Percentiles rank a stretch among this genome's conserved stretches.
These are phyloP conservation scores for Drosophila athabasca DNA, from an alignment of 1,140 invertebrate species.

Conservation along the genomic window DNA sequence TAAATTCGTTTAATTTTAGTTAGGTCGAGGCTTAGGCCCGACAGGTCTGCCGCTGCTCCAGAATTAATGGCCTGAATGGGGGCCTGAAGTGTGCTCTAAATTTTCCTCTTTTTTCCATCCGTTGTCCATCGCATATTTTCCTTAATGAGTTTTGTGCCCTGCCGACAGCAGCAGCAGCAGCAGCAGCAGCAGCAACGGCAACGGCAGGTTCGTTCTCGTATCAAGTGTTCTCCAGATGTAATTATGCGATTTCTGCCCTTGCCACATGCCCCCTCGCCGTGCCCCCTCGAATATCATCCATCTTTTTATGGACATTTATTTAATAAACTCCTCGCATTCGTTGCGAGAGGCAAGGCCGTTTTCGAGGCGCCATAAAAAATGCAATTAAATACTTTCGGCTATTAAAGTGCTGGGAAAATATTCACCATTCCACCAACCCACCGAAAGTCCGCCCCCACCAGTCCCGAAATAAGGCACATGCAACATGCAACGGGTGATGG, in stretches of 20 bases:
- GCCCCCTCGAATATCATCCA: constrained; percentile 4
- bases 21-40: constrained; percentile 63
- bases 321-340: constrained; percentile 55
- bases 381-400: constrained; percentile 69
- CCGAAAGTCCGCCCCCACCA: background rate
- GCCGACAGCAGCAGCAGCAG: constrained; percentile 2
- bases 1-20: constrained; percentile 79
- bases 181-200: too few relatives aligned
- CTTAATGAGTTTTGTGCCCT: constrained; percentile 68
- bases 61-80: constrained; percentile 56
- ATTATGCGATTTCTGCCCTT: constrained; percentile 57
- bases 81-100: constrained; percentile 71
- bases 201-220: constrained; percentile 16
- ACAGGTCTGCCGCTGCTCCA: constrained; percentile 34
- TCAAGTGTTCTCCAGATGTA: constrained; percentile 71
- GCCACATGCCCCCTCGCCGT: too few relatives aligned
- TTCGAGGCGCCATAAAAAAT: constrained; percentile 46
- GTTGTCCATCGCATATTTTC: constrained; percentile 44
- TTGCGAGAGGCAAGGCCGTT: background rate
- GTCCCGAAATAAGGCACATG: background rate
- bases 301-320: constrained; percentile 59
- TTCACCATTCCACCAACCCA: constrained; percentile 1
- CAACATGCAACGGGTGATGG: constrained; percentile 1
- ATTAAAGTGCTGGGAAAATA: constrained; percentile 58
- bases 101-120: constrained; percentile 58